phyloP scores from a whole-genome alignment of 2,888 invertebrate genomes.

The Ischnura elegans region DNA sequence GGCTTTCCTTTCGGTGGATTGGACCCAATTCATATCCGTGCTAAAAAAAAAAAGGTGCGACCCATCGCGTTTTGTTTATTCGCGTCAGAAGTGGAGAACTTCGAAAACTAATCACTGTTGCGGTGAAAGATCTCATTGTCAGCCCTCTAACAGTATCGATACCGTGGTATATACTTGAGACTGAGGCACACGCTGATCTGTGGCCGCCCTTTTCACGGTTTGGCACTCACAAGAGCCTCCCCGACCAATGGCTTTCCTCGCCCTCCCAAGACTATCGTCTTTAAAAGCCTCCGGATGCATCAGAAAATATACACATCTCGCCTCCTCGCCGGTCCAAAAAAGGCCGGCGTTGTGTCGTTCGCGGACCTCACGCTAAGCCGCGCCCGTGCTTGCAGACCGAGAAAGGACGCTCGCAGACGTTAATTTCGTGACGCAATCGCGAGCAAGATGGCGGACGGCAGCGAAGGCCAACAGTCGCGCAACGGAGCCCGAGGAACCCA shows the following conservation, averaged over 20 bases:
- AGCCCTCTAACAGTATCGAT: too few relatives aligned
- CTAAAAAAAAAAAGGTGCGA: too few relatives aligned
- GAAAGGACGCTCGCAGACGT: slow-evolving; percentile 20
- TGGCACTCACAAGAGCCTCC: too few relatives aligned
- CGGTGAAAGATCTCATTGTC: too few relatives aligned
- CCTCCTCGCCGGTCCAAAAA: not conserved
- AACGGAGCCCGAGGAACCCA: not conserved
- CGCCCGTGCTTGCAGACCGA: slow-evolving; percentile 26
- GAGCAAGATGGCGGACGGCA: not conserved
- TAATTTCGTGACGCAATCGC: slow-evolving; percentile 29
- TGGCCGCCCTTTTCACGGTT: too few relatives aligned
- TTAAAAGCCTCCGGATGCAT: not conserved
- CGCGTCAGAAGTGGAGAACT: too few relatives aligned
- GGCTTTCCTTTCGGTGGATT: too few relatives aligned
- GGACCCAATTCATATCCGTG: too few relatives aligned
- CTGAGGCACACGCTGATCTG: too few relatives aligned
- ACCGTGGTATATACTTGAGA: too few relatives aligned
- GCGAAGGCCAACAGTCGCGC: slow-evolving; percentile 15
- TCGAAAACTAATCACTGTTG: too few relatives aligned
- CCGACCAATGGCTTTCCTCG: not conserved
- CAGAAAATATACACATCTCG: slow-evolving; percentile 4
- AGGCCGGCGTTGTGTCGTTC: not conserved
- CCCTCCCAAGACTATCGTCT: not conserved
- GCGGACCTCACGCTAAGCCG: not conserved
- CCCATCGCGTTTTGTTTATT: too few relatives aligned